A percentile compares a stretch with the other conserved stretches of the same genome.
Conservation (phyloP, 2,888 invertebrate genomes). For the Chrysina gloriosa region DNA sequence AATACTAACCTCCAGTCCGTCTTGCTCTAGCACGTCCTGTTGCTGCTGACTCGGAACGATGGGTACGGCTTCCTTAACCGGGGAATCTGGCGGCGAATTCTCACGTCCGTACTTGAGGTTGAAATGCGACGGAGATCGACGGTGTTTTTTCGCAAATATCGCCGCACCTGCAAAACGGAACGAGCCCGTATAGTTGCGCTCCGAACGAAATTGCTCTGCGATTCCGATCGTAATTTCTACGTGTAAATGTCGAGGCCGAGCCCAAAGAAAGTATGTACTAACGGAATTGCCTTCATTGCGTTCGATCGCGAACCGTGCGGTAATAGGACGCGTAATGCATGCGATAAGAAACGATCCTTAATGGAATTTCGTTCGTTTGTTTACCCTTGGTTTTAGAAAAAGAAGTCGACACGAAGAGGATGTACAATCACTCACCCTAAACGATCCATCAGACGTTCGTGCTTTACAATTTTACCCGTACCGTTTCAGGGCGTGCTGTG, state of each 20-base stretch:
- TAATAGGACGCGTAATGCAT: no score
- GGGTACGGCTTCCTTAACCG: slow-evolving; percentile 65
- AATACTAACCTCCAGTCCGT: slow-evolving; percentile 63
- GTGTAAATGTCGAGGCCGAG: slow-evolving; percentile 7
- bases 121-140: slow-evolving; percentile 75
- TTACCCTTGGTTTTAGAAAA: no score
- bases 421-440: no score
- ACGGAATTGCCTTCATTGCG: no score
- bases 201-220: not conserved
- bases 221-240: slow-evolving; percentile 16
- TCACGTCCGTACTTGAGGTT: slow-evolving; percentile 74
- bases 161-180: slow-evolving; percentile 53
- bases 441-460: no score
- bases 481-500: no score
- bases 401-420: no score
- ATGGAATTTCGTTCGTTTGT: no score
- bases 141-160: slow-evolving; percentile 70
- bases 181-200: not conserved
- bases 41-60: slow-evolving; percentile 34
- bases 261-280: not conserved
- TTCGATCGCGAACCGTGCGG: no score
- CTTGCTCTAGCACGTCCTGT: slow-evolving; percentile 54
- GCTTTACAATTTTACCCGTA: no score
- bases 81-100: slow-evolving; percentile 72
- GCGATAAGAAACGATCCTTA: no score